Base-by-base conservation (phyloP, 2,113 vertebrate species). In the Scytalopus superciliaris region DNA sequence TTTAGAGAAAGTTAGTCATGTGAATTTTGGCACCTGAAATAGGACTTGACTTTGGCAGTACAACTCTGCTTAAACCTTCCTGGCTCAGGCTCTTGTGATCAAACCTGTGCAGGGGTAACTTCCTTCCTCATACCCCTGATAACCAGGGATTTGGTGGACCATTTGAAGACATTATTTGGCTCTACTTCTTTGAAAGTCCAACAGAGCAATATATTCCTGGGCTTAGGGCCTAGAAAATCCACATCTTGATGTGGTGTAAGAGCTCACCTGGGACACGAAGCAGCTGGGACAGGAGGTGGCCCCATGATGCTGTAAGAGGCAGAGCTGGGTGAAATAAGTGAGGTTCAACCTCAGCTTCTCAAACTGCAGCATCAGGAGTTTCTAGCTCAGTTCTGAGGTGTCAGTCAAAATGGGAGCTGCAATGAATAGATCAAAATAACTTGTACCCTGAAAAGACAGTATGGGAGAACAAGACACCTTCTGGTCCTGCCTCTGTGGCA, bases 401-500 rank as follows among this genome's bases (percentile, higher is more conserved):
- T 90, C 79, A 91, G 87, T 76, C 87, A 83, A 88, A 93, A 77
- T 67, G 75, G 67, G 68, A 67, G 25, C 81, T 91, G 72, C 1
- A 1, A 67, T 60, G 75, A 86, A 47, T 44, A 52, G 79, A 90
- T 85, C 55, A 59, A 47, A 91, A 84, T 88, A 70, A 52, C 83
- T 79, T 63, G 42, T 44, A 50, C 75, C 35, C 82, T 84, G 72
- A 56, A 56, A 83, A 95, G 85, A 42, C 63, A 67, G 59, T 77
- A 75, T 96, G 85, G 64, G 88, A 96, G 79, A 88, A 42, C 55
- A 68, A 44, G 85, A 30, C 9, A 49, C 60, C 79, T 90, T 56
- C 88, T 96, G 92, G 88, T 73, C 7, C 87, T 92, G 94, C 82
- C 79, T 90, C 87, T 95, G 70, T 72, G 60, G 88, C 89, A 84